phyloP scores from a whole-genome alignment of 2,113 vertebrate species.

The Paedocypris sp. region DNA sequence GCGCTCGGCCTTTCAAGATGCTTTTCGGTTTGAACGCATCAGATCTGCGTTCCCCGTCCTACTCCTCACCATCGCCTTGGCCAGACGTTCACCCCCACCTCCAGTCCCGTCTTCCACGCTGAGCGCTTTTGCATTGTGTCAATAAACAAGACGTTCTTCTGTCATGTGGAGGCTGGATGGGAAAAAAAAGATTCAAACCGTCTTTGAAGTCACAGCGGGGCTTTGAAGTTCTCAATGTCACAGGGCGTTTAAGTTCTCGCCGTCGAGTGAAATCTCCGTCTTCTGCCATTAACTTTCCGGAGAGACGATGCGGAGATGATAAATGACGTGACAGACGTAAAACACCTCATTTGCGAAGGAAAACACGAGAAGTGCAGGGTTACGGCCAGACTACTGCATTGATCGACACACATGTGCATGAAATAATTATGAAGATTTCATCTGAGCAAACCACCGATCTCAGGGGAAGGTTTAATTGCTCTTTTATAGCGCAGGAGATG shows the following conservation, averaged over 20 bases:
- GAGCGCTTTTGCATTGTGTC: constrained; percentile 35
- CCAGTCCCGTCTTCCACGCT: not conserved
- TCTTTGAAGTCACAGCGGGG: constrained; percentile 48
- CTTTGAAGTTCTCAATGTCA: constrained; percentile 61
- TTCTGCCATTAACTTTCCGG: constrained; percentile 28
- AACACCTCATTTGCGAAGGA: constrained; percentile 29
- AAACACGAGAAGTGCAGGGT: constrained; percentile 23
- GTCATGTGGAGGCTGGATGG: constrained; percentile 35
- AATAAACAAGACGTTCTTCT: constrained; percentile 41
- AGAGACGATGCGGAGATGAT: constrained; percentile 25
- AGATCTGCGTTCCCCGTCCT: not conserved
- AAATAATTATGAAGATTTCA: constrained; percentile 6
- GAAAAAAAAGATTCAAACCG: constrained; percentile 47
- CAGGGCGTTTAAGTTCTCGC: constrained; percentile 44
- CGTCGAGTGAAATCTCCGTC: constrained; percentile 2
- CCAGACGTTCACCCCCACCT: constrained; percentile 1
- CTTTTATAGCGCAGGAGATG: not conserved
- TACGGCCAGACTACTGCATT: constrained; percentile 22
- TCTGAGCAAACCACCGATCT: not conserved
- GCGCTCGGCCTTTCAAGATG: constrained; percentile 3
- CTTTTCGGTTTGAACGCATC: constrained; percentile 28
- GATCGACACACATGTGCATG: constrained; percentile 14
- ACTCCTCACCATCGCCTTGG: constrained; percentile 2
- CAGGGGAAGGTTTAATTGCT: not conserved
- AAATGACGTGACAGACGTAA: constrained; percentile 24